phyloP scores from a whole-genome alignment of 1,140 invertebrate species.

The Mizuhopecten yessoensis region DNA sequence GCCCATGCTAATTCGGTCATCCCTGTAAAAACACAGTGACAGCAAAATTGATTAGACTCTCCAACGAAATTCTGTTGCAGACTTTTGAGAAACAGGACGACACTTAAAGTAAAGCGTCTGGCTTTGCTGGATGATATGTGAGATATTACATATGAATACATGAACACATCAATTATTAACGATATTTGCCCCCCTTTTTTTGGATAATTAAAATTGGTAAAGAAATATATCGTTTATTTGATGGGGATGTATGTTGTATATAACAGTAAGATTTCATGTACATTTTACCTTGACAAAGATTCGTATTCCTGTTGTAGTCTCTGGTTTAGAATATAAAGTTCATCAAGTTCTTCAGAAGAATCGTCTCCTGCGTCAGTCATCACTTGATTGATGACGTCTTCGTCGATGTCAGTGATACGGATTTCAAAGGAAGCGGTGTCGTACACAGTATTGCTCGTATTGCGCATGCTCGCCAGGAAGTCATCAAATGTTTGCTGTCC shows the following conservation, averaged over 20 bases:
- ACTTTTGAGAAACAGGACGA: no score
- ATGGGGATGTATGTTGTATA: no score
- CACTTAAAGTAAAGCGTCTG: no score
- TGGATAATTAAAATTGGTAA: no score
- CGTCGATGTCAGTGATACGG: neutral
- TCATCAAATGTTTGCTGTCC: neutral
- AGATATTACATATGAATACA: no score
- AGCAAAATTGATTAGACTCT: neutral
- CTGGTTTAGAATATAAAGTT: neutral
- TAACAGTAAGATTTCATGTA: no score
- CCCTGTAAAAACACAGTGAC: neutral
- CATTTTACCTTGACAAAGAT: neutral
- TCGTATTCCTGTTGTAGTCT: slow-evolving; percentile 1
- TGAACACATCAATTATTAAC: no score
- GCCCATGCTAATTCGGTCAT: neutral
- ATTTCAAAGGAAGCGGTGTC: neutral
- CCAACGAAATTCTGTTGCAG: no score
- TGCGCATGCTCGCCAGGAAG: neutral
- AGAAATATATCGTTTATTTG: no score
- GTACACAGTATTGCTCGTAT: neutral
- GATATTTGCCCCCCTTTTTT: no score
- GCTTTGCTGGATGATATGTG: no score
- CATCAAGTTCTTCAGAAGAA: neutral
- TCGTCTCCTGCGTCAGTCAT: neutral
- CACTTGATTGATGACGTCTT: neutral